Conservation (phyloP, 2,888 invertebrate species). For the Drosophila multiciliata region DNA sequence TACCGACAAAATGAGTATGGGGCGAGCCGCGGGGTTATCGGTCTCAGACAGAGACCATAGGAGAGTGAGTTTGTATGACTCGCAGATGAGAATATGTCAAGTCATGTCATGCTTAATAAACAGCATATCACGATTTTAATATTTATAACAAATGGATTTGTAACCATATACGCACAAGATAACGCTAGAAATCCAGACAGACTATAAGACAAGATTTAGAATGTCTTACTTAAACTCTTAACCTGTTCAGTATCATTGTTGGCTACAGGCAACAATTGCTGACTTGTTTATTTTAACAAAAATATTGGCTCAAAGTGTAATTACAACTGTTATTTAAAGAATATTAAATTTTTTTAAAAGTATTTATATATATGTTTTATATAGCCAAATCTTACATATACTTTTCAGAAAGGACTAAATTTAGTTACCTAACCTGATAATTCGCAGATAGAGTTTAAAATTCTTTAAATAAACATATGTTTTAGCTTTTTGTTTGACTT, state of each 20-base stretch:
- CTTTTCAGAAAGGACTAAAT: background rate
- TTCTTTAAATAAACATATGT: background rate
- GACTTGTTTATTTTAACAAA: background rate
- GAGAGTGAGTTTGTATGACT: background rate
- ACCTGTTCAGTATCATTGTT: background rate
- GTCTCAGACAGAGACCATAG: background rate
- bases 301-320: background rate
- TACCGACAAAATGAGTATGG: background rate
- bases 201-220: background rate
- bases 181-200: background rate
- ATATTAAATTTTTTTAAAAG: background rate
- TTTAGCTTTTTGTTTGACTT: background rate
- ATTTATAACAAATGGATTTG: background rate
- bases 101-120: background rate
- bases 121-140: background rate
- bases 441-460: background rate
- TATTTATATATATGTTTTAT: fast-evolving
- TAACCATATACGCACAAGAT: background rate
- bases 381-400: background rate
- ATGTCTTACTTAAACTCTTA: background rate
- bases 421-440: too few species aligned
- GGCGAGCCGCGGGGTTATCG: background rate
- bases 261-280: background rate
- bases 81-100: background rate
- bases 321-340: background rate